These are phyloP conservation scores for Melanotaenia maccullochi DNA, from an alignment of 2,797 vertebrate genomes.

Conservation along the genomic window DNA sequence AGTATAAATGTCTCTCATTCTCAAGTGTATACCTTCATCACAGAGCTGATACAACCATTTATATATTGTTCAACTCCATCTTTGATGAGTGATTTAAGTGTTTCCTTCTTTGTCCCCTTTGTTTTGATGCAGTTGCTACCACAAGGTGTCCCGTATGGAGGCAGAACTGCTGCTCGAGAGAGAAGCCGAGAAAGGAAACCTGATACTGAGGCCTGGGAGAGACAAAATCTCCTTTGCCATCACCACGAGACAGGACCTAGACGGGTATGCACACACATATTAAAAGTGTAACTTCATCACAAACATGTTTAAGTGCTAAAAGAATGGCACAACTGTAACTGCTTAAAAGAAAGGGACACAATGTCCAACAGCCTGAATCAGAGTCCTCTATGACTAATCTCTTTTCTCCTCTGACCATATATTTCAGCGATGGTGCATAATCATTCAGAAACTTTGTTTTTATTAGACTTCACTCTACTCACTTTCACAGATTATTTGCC, in stretches of 20 bases:
- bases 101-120: background rate
- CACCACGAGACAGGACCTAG: conserved; percentile 80
- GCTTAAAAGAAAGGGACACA: background rate
- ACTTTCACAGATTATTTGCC: background rate
- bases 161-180: conserved; percentile 84
- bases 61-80: background rate
- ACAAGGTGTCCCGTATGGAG: conserved; percentile 80
- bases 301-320: background rate
- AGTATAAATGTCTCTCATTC: conserved; percentile 34
- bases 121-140: conserved; percentile 81
- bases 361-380: background rate
- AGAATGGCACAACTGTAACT: background rate
- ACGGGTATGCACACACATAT: conserved; percentile 65
- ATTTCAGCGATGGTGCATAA: background rate
- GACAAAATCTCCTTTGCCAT: conserved; percentile 74
- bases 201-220: conserved; percentile 83
- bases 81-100: background rate
- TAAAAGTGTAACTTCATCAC: background rate
- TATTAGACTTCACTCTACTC: background rate
- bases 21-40: background rate
- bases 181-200: conserved; percentile 78
- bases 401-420: background rate
- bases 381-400: background rate
- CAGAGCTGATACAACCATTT: background rate
- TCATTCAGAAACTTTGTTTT: background rate